Base-by-base conservation (phyloP, 1,140 invertebrate species). In the Drosophila elegans region DNA sequence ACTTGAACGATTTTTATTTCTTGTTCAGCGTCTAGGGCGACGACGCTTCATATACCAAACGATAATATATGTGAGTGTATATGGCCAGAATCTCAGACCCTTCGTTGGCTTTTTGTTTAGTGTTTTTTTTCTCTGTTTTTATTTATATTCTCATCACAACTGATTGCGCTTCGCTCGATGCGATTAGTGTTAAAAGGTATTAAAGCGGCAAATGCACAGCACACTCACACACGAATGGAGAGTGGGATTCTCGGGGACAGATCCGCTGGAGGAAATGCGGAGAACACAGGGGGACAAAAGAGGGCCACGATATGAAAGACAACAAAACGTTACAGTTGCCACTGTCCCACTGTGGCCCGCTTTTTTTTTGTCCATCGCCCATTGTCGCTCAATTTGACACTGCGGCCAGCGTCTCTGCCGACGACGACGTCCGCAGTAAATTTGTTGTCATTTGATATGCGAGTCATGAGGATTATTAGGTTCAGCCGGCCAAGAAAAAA, bases 71-170 rank as follows among this genome's bases (percentile, higher is more conserved):
- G 59, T 25, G 39, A 46, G 49, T 52, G 42, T 62, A 45, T 69
- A 74, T 67, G 66, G 53, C 49, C 71, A 84, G 76, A 80, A 77
- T 66, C 57, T 21, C 57, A 59, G 72, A 38, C 45, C 55, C 62
- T 49, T 52, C 80, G 57, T 45, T 84, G 52, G 53, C 44, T 73
- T 80, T 78, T 80, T 80, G 55, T 75, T 66, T 59, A 45, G 69
- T 46, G 69, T 46, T 52, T 60, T 51, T 77, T 48, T 75, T 41
- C 16, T 66, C 39, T 67, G 64, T 53, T 82, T 81, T 80, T 89
- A 89, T 89, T 89, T 89, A 89, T 89, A 89, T 89, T 89, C 84
- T 84, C 84, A 89, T 89, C 84, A 89, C 84, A 89, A 89, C 85
- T 89, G 84, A 89, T 89, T 89, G 84, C 84, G 80, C 78, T 84